Base-by-base conservation (phyloP, 2,888 invertebrate genomes). In the Aquatica leii region DNA sequence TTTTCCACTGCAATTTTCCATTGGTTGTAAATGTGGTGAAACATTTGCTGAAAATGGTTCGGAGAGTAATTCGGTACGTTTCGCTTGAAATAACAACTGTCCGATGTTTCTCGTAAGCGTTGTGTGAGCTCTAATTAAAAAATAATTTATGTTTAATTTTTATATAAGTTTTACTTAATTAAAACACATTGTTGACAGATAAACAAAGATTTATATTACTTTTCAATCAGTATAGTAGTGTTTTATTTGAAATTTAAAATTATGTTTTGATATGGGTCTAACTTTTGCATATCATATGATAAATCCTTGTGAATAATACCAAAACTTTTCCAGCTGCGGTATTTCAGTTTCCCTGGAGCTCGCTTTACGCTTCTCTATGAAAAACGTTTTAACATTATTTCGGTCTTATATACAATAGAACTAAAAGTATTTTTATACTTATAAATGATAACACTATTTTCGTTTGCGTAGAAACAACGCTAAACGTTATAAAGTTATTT, bases 31-130 rank as follows among this genome's bases (percentile, higher is more conserved):
- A 73, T 70, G 73, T 66, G 71, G 73, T 54, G 66, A 68, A 68
- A 69, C 74, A 73, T 71, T 73, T 74, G 71, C 62, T 67, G 59
- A 63, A 65, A 73, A 74, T 68, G 71, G 68, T 67, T 66, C 63
- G 63, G 63, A 55, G 67, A 70, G 73, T 68, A 73, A 73, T 72
- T 69, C 68, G 61, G 69, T 71, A 71, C 73, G 72, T 71, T 66
- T 69, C 65, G 63, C 61, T 63, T 62, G 62, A 70, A 71, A 68
- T 67, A 62, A 70, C 73, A 74, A 72, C 69, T 74, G 74, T 65
- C 66, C 68, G 68, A 67, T 67, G 68, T 56, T 59, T 20, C 17
- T 48, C 62, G 49, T 48, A 54, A 64, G 56, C 62, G 59, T 61
- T 66, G 46, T 56, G 62, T 59, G 46, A 34, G 24, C 64, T 67